Percentiles rank a stretch among this genome's conserved stretches.
Conservation (phyloP, 2,113 vertebrate genomes). For the Symphodus melops region DNA sequence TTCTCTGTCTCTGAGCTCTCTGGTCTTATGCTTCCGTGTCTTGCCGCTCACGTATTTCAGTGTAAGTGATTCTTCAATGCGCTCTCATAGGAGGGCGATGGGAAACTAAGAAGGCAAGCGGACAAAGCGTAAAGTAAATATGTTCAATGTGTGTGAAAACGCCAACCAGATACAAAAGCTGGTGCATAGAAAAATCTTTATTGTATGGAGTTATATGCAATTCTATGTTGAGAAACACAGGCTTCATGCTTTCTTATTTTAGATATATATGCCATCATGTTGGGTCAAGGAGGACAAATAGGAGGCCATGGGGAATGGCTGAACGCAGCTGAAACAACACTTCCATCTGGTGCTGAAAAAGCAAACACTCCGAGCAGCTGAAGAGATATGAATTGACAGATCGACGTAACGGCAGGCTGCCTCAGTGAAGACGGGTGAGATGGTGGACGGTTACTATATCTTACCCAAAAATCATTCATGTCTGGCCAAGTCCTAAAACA, state of each 20-base stretch:
- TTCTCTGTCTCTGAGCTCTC: conserved; percentile 20
- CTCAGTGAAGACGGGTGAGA: conserved; percentile 15
- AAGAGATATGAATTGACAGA: conserved; percentile 52
- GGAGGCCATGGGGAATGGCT: conserved; percentile 22
- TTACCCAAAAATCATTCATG: conserved; percentile 8
- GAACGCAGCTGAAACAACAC: conserved; percentile 33
- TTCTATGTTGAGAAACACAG: conserved; percentile 3
- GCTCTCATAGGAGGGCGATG: conserved; percentile 5
- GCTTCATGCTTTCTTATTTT: conserved; percentile 14
- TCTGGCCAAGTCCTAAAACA: background rate
- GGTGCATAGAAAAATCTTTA: too few species aligned
- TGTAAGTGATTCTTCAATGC: background rate
- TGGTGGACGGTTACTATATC: background rate
- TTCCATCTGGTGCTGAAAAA: conserved; percentile 40
- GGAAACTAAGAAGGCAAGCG: background rate
- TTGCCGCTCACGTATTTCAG: background rate
- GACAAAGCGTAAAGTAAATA: background rate
- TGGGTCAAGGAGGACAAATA: background rate
- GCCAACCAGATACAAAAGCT: too few species aligned
- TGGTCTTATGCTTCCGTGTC: conserved; percentile 15
- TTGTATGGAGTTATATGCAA: too few species aligned
- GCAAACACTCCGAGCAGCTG: conserved; percentile 32
- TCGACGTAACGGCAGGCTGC: conserved; percentile 37
- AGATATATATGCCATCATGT: conserved; percentile 8
- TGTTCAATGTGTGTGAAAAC: background rate